These are phyloP conservation scores for Drosophila arawakana DNA, from an alignment of 1,140 invertebrate genomes.

Conservation along the genomic window DNA sequence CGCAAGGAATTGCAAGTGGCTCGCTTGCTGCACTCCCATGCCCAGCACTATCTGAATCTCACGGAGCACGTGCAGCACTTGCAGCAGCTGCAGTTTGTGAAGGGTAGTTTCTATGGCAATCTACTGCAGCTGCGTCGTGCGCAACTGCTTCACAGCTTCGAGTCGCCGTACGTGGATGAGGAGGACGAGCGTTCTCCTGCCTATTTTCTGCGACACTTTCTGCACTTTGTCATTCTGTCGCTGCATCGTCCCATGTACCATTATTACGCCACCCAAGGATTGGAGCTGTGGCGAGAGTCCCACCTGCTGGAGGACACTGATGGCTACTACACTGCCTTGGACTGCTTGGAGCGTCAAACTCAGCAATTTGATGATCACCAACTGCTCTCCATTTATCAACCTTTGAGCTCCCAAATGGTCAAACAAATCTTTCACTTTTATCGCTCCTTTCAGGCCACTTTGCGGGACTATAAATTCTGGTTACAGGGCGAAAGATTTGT, in stretches of 20 bases:
- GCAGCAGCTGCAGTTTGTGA: conserved; percentile 6
- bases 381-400: conserved; percentile 44
- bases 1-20: conserved; percentile 70
- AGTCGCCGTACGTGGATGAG: conserved; percentile 51
- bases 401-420: conserved; percentile 51
- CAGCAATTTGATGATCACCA: conserved; percentile 39
- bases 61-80: conserved; percentile 49
- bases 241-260: conserved; percentile 71
- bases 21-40: conserved; percentile 59
- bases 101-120: conserved; percentile 58
- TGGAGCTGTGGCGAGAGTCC: conserved; percentile 69
- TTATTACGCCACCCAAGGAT: conserved; percentile 78
- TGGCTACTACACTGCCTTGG: conserved; percentile 69
- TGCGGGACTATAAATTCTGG: conserved; percentile 72
- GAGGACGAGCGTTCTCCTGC: conserved; percentile 71
- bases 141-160: conserved; percentile 53
- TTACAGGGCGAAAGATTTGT: conserved; percentile 71
- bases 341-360: conserved; percentile 69
- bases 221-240: conserved; percentile 65
- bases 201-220: conserved; percentile 73
- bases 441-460: conserved; percentile 58
- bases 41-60: conserved; percentile 60
- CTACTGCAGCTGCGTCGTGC: conserved; percentile 52
- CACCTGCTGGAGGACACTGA: conserved; percentile 63
- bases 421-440: conserved; percentile 65